Evolutionary conservation across 2,113 vertebrate species (phyloP).

Genomic region (Embiotoca jacksoni): DNA sequence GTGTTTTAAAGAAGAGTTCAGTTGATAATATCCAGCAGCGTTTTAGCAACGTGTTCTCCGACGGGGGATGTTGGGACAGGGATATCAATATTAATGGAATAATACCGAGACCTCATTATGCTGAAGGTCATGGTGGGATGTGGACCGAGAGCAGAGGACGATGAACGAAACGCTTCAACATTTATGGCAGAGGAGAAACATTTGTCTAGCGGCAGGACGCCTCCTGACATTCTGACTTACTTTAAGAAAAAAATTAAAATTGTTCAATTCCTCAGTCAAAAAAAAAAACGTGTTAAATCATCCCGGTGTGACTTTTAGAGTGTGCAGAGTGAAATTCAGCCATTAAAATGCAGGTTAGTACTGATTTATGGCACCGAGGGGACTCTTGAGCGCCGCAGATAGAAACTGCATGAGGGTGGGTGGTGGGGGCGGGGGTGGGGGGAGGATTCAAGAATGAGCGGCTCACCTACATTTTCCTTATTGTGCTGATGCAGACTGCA

Average conservation of each 20-base stretch:
- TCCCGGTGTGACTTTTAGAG: constrained; percentile 31
- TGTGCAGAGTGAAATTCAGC: constrained; percentile 49
- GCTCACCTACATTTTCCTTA: constrained; percentile 8
- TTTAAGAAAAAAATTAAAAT: not conserved
- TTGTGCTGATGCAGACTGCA: not conserved
- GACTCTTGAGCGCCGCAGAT: constrained; percentile 7
- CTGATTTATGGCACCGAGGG: constrained; percentile 45
- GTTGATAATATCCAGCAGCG: constrained; percentile 52
- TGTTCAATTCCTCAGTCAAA: not conserved
- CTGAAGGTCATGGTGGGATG: constrained; percentile 69
- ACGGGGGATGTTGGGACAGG: constrained; percentile 36
- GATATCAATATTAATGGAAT: constrained; percentile 78
- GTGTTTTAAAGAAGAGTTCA: constrained; percentile 30
- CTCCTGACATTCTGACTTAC: constrained; percentile 43
- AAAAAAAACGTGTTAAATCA: constrained; percentile 27
- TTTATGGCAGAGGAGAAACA: constrained; percentile 60
- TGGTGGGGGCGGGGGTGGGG: too few species aligned
- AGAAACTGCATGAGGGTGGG: too few species aligned
- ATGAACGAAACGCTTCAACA: constrained; percentile 56
- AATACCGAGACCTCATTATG: constrained; percentile 75
- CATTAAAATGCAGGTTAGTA: constrained; percentile 56
- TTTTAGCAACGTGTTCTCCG: constrained; percentile 41
- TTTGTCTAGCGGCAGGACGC: constrained; percentile 35
- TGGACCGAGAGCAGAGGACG: constrained; percentile 54
- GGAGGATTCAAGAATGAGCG: constrained; percentile 8